Percentiles rank a stretch among this genome's conserved stretches.
phyloP scores from a whole-genome alignment of 1,140 invertebrate species.

The Drosophila tropicalis region DNA sequence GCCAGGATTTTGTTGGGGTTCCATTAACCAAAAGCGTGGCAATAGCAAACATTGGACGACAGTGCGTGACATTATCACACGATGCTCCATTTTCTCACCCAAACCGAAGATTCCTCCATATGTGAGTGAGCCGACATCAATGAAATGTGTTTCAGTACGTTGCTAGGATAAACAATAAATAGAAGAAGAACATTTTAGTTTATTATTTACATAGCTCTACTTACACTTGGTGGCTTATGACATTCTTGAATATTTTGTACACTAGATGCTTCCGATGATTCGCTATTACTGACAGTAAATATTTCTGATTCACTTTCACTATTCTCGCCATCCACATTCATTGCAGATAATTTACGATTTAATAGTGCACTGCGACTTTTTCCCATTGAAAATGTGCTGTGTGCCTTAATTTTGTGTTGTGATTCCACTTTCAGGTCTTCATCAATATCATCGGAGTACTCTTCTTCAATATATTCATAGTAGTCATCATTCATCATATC shows the following conservation, averaged over 20 bases:
- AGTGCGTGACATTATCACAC: conserved; percentile 84
- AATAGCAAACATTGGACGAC: conserved; percentile 84
- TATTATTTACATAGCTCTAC: neutral
- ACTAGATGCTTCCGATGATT: neutral
- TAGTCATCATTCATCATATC: neutral
- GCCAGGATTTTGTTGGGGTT: conserved; percentile 84
- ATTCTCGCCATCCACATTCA: too few species aligned
- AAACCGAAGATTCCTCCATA: conserved; percentile 77
- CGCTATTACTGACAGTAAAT: neutral
- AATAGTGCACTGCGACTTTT: neutral
- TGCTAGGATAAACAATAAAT: neutral
- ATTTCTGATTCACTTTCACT: conserved; percentile 7
- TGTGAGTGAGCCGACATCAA: conserved; percentile 76
- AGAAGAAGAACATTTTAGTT: too few species aligned
- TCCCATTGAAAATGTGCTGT: neutral
- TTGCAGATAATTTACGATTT: neutral
- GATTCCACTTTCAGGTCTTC: neutral
- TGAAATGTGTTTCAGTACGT: conserved; percentile 59
- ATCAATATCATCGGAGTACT: neutral
- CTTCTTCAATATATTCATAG: conserved; percentile 8
- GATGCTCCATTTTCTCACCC: conserved; percentile 85
- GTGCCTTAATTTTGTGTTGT: neutral
- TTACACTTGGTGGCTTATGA: neutral
- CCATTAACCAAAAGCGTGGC: conserved; percentile 85
- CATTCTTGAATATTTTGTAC: neutral